Conservation (phyloP, 2,113 vertebrate genomes). For the Chamaetylas fuelleborni region DNA sequence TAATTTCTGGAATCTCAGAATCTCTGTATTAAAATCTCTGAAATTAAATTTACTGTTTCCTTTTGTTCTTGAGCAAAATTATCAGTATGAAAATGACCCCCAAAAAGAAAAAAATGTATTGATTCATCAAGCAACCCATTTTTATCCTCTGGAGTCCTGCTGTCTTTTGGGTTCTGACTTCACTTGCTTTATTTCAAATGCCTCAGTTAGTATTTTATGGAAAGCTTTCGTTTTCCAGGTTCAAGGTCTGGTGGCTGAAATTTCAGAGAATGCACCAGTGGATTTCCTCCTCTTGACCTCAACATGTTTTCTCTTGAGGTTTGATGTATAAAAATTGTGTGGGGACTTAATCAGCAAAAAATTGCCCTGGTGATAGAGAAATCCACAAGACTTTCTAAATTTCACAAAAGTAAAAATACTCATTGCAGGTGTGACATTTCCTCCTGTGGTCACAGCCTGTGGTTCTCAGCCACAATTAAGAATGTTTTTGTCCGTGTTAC, state of each 20-base stretch:
- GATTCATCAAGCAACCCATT: neutral
- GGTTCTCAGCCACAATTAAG: neutral
- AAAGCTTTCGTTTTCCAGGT: neutral
- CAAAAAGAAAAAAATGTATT: neutral
- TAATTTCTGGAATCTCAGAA: neutral
- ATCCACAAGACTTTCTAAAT: neutral
- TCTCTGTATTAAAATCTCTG: no score
- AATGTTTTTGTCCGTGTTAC: neutral
- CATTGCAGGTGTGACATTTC: neutral
- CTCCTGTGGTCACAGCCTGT: fast-evolving
- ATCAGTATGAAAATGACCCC: neutral
- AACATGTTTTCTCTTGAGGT: neutral
- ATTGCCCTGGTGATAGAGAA: neutral
- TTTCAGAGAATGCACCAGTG: neutral
- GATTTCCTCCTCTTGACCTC: neutral
- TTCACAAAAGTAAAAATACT: neutral
- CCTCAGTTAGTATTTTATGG: neutral
- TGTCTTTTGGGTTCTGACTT: neutral
- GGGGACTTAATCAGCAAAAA: neutral
- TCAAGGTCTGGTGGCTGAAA: neutral
- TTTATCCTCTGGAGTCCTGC: neutral
- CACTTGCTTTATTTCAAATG: neutral
- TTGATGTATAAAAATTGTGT: neutral
- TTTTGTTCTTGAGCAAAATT: neutral
- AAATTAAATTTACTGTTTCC: neutral